Base-by-base conservation (phyloP, 2,888 invertebrate genomes). In the Drosophila quinaria region DNA sequence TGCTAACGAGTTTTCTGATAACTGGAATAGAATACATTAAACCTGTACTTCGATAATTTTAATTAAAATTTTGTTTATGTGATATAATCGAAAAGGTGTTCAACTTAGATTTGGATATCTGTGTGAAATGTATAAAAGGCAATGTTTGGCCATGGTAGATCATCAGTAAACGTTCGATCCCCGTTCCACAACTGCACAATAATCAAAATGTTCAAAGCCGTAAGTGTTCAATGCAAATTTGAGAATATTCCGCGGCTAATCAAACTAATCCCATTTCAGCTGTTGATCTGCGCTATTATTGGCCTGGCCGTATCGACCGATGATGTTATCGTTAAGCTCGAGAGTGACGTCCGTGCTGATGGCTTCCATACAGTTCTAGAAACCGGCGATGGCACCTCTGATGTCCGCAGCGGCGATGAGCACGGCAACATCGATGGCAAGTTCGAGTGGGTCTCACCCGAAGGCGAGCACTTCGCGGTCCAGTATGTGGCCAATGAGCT, bases 401-500 rank as follows among this genome's bases (percentile, higher is more conserved):
- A 55, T 0, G 5, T 5, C 25, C 25, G 25, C 4, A 3, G 11
- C 0, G 39, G 41, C 11, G 87, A 91, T 74, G 82, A 50, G 6
- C 80, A 89, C 31, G 89, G 87, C 60, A 82, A 81, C 51, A 81
- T 87, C 6, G 78, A 86, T 1, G 91, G 91, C 13, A n/a, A 41
- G 10, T 90, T 67, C 51, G 46, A 62, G 22, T 91, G 76, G 76
- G 29, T 83, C 2, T 78, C 90, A n/a, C 90, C 90, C 49, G 90
- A 90, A 51, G 91, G 91, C 6, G 83, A 79, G 17, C 85, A 84
- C 15, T 55, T 91, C 13, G 60, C 78, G 17, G 60, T 91, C 9
- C 11, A 31, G 9, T 91, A 91, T 67, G 72, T 81, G 17, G 92
- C 92, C 58, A 81, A 91, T 71, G 92, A 91, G 71, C 55, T 90